Percentiles rank a stretch among this genome's conserved stretches.
phyloP scores from a whole-genome alignment of 2,797 vertebrate genomes.

The Scleropages formosus region DNA sequence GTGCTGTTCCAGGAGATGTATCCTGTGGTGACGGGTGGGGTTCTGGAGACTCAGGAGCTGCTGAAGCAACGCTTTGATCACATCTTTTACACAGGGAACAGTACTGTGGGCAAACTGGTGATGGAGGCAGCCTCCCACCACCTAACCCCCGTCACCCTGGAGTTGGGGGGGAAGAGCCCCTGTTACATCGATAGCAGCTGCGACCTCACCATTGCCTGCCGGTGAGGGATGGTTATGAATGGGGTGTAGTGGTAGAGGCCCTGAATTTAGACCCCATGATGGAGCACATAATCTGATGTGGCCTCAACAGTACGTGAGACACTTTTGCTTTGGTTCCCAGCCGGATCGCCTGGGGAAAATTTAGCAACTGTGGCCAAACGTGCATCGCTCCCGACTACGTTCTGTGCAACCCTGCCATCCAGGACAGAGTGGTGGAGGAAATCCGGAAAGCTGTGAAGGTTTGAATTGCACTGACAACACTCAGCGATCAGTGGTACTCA shows the following conservation, averaged over 20 bases:
- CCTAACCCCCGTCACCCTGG: constrained; percentile 88
- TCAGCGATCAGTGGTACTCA: not conserved
- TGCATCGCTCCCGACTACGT: constrained; percentile 94
- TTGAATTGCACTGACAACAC: too few species aligned
- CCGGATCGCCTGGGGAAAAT: constrained; percentile 88
- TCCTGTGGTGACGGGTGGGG: constrained; percentile 77
- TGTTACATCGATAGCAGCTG: constrained; percentile 82
- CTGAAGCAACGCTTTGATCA: constrained; percentile 85
- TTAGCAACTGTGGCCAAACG: constrained; percentile 87
- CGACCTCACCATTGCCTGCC: constrained; percentile 68
- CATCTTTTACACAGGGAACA: constrained; percentile 86
- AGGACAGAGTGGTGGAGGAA: constrained; percentile 76
- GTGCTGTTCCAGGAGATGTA: constrained; percentile 76
- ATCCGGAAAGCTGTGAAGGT: constrained; percentile 47
- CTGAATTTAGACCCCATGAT: too few species aligned
- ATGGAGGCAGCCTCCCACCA: constrained; percentile 81
- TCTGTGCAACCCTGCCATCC: constrained; percentile 79
- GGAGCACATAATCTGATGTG: not conserved
- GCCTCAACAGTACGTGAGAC: not conserved
- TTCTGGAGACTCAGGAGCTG: constrained; percentile 82
- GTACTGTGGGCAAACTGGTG: constrained; percentile 73
- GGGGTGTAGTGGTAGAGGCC: not conserved
- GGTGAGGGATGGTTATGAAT: constrained; percentile 54
- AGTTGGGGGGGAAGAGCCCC: constrained; percentile 89
- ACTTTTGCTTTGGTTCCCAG: constrained; percentile 53